Evolutionary conservation across 2,797 vertebrate genomes (phyloP).

Genomic region (Pantherophis alleghaniensis): DNA sequence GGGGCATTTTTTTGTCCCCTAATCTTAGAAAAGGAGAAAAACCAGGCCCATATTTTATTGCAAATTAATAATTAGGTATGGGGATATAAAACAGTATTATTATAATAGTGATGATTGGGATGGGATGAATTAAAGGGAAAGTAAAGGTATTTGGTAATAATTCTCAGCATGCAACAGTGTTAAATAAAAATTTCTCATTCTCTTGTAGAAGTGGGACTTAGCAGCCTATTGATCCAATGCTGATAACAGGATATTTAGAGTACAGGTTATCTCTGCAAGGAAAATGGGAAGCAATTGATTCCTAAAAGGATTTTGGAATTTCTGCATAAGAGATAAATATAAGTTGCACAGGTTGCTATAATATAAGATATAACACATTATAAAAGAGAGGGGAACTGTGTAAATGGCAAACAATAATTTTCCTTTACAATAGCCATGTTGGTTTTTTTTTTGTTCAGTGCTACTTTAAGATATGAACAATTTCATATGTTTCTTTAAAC

Average conservation of each 20-base stretch:
- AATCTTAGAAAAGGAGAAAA: not conserved
- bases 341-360: not conserved
- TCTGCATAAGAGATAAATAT: not conserved
- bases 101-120: not conserved
- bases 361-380: not conserved
- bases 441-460: not conserved
- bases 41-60: not conserved
- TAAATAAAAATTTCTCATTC: not conserved
- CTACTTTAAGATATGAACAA: not conserved
- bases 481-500: not conserved
- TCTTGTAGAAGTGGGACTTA: conserved; percentile 11
- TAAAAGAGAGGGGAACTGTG: not conserved
- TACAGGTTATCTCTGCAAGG: conserved; percentile 1
- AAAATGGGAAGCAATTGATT: conserved; percentile 29
- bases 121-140: not conserved
- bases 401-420: not conserved
- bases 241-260: conserved; percentile 13
- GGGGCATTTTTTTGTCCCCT: not conserved
- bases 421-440: not conserved
- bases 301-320: not conserved
- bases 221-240: conserved; percentile 22
- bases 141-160: not conserved
- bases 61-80: not conserved
- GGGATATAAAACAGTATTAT: not conserved
- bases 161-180: not conserved